These are phyloP conservation scores for Morpho achilles DNA, from an alignment of 2,888 invertebrate species.

Conservation along the genomic window DNA sequence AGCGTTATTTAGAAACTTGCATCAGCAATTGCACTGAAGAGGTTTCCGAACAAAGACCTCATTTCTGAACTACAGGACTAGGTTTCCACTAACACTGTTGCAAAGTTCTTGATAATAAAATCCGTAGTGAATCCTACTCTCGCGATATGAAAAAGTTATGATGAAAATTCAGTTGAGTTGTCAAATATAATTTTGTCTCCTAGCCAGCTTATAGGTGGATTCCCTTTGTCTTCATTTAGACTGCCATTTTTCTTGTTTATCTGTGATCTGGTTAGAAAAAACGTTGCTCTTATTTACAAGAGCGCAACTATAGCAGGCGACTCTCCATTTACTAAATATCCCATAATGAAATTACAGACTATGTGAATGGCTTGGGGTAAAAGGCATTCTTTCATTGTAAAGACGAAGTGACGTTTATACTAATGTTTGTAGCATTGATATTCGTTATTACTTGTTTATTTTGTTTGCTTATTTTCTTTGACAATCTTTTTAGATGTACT, in stretches of 20 bases:
- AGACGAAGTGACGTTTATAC: constrained; percentile 8
- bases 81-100: constrained; percentile 14
- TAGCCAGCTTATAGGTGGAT: constrained; percentile 31
- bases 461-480: background rate
- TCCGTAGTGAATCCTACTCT: constrained; percentile 13
- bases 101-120: constrained; percentile 19
- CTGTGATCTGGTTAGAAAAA: constrained; percentile 38
- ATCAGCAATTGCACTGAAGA: constrained; percentile 14
- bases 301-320: constrained; percentile 15
- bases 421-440: constrained; percentile 6
- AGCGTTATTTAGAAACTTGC: constrained; percentile 26
- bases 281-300: constrained; percentile 25
- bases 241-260: constrained; percentile 62
- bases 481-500: background rate
- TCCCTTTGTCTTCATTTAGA: constrained; percentile 62
- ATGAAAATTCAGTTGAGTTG: constrained; percentile 34
- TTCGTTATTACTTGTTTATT: constrained; percentile 3
- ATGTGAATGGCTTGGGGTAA: constrained; percentile 20
- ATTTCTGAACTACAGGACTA: constrained; percentile 6
- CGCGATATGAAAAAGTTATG: constrained; percentile 37
- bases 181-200: constrained; percentile 45
- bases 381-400: constrained; percentile 15
- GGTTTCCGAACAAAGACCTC: constrained; percentile 18
- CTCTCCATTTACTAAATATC: constrained; percentile 34
- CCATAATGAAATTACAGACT: constrained; percentile 32